A percentile compares a stretch with the other conserved stretches of the same genome.
phyloP scores from a whole-genome alignment of 2,113 vertebrate genomes.

The Limnothrissa miodon region DNA sequence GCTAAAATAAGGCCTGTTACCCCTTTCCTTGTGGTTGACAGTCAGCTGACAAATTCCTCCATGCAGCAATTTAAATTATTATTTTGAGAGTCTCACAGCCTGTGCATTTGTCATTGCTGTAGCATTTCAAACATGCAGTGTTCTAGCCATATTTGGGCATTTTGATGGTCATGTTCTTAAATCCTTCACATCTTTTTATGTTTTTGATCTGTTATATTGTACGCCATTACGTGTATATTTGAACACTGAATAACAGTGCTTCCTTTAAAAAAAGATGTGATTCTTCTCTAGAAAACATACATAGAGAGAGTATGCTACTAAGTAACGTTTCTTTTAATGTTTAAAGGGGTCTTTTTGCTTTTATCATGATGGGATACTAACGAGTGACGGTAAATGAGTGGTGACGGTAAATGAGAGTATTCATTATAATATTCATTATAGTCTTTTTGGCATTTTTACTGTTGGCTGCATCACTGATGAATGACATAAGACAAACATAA shows the following conservation, averaged over 20 bases:
- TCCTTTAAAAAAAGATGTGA: background rate
- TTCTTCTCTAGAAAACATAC: background rate
- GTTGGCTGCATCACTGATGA: no score
- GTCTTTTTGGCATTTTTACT: no score
- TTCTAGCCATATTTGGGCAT: background rate
- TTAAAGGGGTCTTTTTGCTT: no score
- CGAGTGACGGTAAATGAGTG: no score
- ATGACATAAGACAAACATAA: no score
- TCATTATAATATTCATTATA: no score
- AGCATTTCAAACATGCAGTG: background rate
- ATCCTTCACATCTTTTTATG: background rate
- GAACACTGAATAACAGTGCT: background rate
- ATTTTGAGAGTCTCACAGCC: background rate
- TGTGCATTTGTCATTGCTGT: background rate
- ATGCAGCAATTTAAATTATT: background rate
- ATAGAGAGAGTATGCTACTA: no score
- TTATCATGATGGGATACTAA: no score
- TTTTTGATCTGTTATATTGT: background rate
- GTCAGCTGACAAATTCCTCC: slow-evolving; percentile 13
- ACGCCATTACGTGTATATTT: background rate
- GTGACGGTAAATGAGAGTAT: no score
- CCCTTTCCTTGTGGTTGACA: background rate
- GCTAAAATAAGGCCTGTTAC: background rate
- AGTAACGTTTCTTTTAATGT: no score
- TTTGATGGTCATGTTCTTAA: background rate